Conservation (phyloP, 2,113 vertebrate genomes). For the Eurystomus gularis region DNA sequence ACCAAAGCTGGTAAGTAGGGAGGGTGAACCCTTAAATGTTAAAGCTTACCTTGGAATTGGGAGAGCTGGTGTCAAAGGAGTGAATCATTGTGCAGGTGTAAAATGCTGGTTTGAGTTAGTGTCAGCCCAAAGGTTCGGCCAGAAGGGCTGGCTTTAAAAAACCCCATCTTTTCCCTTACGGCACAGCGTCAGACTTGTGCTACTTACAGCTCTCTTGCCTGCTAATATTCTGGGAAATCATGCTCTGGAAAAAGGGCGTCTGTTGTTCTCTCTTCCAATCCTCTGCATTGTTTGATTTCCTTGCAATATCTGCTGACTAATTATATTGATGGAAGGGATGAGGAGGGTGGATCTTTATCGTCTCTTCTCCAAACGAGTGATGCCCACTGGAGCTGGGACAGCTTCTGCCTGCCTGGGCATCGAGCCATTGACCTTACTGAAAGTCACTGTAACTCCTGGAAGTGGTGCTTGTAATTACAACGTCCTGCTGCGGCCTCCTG, state of each 20-base stretch:
- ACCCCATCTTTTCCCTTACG: not conserved
- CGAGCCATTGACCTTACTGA: not conserved
- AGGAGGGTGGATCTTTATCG: not conserved
- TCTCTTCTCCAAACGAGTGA: not conserved
- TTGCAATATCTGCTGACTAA: not conserved
- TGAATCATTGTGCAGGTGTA: not conserved
- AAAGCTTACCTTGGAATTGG: not conserved
- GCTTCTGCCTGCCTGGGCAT: fast-evolving
- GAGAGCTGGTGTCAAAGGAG: too few species aligned
- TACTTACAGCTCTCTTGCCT: not conserved
- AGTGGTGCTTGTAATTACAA: fast-evolving
- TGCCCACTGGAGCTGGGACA: not conserved
- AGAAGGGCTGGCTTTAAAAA: not conserved
- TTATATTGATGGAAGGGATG: not conserved
- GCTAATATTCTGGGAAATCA: not conserved
- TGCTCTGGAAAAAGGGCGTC: too few species aligned
- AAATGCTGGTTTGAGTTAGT: not conserved
- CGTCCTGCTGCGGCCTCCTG: not conserved
- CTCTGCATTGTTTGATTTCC: not conserved
- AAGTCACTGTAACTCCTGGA: not conserved
- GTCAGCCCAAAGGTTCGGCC: not conserved
- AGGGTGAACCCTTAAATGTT: not conserved
- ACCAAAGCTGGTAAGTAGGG: constrained; percentile 88
- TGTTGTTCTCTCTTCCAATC: not conserved
- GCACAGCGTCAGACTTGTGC: not conserved